Evolutionary conservation across 35 echinoderm and acorn worm species (phyloP), one percentile per base, ranked within the genome.

Genomic region (Patiria miniata): DNA sequence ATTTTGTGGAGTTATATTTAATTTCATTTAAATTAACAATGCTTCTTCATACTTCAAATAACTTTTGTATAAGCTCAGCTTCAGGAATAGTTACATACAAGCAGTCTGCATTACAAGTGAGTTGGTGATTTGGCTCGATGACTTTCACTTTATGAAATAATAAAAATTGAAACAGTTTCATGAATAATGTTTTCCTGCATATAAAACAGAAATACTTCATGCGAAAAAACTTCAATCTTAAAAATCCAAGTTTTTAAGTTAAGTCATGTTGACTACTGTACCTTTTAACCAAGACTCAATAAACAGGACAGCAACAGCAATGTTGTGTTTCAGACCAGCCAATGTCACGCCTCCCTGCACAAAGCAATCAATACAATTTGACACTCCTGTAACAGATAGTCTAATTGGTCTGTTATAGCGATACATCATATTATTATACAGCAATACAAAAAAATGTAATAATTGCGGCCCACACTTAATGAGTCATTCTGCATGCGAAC

Each of bases 301-400:
- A 28, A 93, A 93, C 1, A 93, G 73, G 68, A 93, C 77, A 28
- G 86, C 91, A 42, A 93, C 91, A 42, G 91, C 91, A 37, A 93
- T 93, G 56, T 93, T 93, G 51, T 88, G 80, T 78, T 85, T 89
- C 47, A 93, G 76, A 37, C 91, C 91, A 59, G 42, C 80, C 39
- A 93, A 34, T 8, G 91, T 93, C 23, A 93, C 91, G 44, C 91
- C 91, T 38, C 91, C 91, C 91, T 93, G 37, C 42, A 47, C 42
- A 47, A 47, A 47, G 42, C 42, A 52, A 55, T 30, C 34, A 39
- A 52, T 83, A 83, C 9, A 36, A 28, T 26, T 2, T 73, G 26
- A 47, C 4, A 47, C 12, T n/a, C 12, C 12, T 47, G 42, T 47
- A 47, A 47, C 42, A 47, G 42, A 47, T 47, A 47, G 42, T 47